Conservation (phyloP, 2,113 vertebrate genomes). For the Pyxicephalus adspersus region DNA sequence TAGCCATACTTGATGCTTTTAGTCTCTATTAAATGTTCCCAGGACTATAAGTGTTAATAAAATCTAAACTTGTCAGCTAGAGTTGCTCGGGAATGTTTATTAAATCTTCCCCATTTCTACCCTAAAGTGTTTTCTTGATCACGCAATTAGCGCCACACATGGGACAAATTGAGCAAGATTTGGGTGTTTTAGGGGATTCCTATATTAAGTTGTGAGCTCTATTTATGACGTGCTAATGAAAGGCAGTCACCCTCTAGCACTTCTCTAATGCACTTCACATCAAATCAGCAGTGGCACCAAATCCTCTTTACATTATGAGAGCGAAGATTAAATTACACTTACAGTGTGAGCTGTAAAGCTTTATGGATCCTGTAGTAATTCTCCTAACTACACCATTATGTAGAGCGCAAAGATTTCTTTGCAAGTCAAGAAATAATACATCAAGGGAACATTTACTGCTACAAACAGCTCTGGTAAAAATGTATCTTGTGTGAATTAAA, state of each 20-base stretch:
- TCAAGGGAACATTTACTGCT: constrained; percentile 81
- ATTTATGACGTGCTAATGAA: constrained; percentile 80
- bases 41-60: constrained; percentile 24
- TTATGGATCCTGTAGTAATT: constrained; percentile 81
- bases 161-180: constrained; percentile 41
- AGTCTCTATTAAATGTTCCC: neutral
- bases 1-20: neutral
- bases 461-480: constrained; percentile 80
- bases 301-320: constrained; percentile 73
- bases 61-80: neutral
- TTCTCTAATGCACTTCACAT: constrained; percentile 48
- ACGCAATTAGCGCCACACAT: constrained; percentile 37
- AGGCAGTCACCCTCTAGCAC: constrained; percentile 67
- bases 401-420: constrained; percentile 88
- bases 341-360: constrained; percentile 78
- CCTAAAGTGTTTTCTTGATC: constrained; percentile 30
- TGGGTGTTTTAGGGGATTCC: constrained; percentile 65
- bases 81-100: neutral
- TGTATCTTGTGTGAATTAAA: constrained; percentile 83
- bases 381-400: constrained; percentile 82
- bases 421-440: constrained; percentile 79
- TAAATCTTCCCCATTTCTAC: neutral
- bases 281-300: constrained; percentile 35
- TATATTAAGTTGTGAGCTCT: constrained; percentile 68
- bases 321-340: constrained; percentile 82